Conservation (phyloP, 2,113 vertebrate genomes). For the Picathartes gymnocephalus region DNA sequence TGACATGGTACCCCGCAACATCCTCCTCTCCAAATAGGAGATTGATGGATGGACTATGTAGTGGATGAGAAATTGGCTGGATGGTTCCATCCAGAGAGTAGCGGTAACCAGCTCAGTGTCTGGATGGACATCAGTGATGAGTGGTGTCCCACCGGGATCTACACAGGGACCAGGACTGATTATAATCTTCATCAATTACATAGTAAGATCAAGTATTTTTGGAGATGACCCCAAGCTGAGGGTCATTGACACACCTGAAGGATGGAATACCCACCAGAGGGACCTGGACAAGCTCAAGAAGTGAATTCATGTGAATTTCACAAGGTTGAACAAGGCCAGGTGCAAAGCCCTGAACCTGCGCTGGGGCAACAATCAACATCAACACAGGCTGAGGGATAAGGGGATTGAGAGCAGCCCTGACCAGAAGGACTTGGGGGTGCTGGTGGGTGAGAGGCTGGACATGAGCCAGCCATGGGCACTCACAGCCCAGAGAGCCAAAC, state of each 20-base stretch:
- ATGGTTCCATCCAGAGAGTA: not conserved
- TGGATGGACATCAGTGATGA: not conserved
- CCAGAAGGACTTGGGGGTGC: rapidly evolving
- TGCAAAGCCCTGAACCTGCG: not conserved
- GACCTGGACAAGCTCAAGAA: not conserved
- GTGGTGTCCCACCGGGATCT: too few relatives aligned
- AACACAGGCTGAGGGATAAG: not conserved
- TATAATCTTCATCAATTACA: not conserved
- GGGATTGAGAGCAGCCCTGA: not conserved
- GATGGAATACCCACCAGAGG: not conserved
- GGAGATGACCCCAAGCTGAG: not conserved
- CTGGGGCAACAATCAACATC: not conserved
- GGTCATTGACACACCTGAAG: rapidly evolving
- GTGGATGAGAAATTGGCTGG: not conserved
- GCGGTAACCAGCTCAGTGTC: not conserved
- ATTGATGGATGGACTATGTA: not conserved
- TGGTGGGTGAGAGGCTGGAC: not conserved
- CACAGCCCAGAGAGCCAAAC: rapidly evolving
- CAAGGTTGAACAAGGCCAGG: not conserved
- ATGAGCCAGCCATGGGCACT: not conserved
- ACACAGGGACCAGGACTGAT: not conserved
- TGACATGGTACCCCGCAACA: too few relatives aligned
- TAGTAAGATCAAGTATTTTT: not conserved
- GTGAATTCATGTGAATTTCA: not conserved
- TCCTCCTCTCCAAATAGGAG: not conserved